These are phyloP conservation scores for Falco rusticolus DNA, from an alignment of 2,797 vertebrate genomes.

Conservation along the genomic window DNA sequence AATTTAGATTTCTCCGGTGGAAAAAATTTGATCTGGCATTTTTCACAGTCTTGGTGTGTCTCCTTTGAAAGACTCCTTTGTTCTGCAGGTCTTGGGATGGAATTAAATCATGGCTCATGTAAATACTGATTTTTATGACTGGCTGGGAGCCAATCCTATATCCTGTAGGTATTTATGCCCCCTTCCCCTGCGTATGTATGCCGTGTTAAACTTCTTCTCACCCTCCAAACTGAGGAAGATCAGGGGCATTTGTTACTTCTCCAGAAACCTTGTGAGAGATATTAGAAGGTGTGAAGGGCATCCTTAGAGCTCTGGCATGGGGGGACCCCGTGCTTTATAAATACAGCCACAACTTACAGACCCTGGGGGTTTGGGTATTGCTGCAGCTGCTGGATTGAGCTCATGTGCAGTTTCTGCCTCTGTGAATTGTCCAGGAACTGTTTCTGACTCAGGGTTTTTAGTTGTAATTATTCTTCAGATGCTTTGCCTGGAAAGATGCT, in stretches of 20 bases:
- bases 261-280: not conserved
- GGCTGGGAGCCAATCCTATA: not conserved
- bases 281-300: not conserved
- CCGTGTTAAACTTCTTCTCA: not conserved
- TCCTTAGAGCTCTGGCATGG: rapidly evolving
- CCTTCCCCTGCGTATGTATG: not conserved
- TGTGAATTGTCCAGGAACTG: not conserved
- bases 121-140: not conserved
- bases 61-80: constrained; percentile 13
- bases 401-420: not conserved
- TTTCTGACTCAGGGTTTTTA: not conserved
- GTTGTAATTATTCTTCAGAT: not conserved
- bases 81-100: not conserved
- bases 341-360: rapidly evolving
- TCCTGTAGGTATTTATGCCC: not conserved
- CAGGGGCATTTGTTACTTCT: not conserved
- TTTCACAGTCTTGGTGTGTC: constrained; percentile 15
- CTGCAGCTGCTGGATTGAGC: not conserved
- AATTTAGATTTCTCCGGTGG: constrained; percentile 19
- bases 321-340: not conserved
- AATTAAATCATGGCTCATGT: constrained; percentile 7
- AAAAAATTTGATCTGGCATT: constrained; percentile 44
- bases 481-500: not conserved
- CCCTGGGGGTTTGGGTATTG: not conserved
- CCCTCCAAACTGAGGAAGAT: not conserved